phyloP scores from a whole-genome alignment of 2,797 vertebrate genomes.

The Ceryle rudis region DNA sequence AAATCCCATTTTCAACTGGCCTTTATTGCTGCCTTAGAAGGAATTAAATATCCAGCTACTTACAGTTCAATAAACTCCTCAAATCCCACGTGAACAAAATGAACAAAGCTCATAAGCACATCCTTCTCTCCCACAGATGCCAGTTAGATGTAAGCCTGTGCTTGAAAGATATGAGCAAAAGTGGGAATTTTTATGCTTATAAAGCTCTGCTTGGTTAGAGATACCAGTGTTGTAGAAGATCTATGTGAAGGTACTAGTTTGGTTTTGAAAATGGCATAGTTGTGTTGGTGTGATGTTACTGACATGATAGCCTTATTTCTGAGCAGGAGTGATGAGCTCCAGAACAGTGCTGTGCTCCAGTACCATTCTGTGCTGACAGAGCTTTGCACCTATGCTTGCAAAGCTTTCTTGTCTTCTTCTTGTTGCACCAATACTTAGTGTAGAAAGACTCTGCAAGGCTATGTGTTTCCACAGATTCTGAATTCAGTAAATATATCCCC shows the following conservation, averaged over 20 bases:
- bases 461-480: background rate
- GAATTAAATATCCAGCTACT: constrained; percentile 13
- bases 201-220: background rate
- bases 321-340: background rate
- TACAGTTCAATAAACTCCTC: background rate
- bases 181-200: background rate
- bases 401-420: background rate
- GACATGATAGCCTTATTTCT: background rate
- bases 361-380: background rate
- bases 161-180: background rate
- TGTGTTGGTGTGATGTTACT: background rate
- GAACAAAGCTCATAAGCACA: background rate
- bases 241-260: background rate
- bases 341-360: too few species aligned
- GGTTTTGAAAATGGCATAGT: background rate
- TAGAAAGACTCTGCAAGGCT: background rate
- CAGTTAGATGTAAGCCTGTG: background rate
- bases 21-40: background rate
- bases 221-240: background rate
- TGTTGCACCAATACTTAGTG: background rate
- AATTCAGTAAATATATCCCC: background rate
- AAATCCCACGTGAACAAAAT: background rate
- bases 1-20: constrained; percentile 13
- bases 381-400: background rate
- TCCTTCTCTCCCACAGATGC: background rate